These are phyloP conservation scores for Motacilla tschutschensis DNA, from an alignment of 2,113 vertebrate species.

Conservation along the genomic window DNA sequence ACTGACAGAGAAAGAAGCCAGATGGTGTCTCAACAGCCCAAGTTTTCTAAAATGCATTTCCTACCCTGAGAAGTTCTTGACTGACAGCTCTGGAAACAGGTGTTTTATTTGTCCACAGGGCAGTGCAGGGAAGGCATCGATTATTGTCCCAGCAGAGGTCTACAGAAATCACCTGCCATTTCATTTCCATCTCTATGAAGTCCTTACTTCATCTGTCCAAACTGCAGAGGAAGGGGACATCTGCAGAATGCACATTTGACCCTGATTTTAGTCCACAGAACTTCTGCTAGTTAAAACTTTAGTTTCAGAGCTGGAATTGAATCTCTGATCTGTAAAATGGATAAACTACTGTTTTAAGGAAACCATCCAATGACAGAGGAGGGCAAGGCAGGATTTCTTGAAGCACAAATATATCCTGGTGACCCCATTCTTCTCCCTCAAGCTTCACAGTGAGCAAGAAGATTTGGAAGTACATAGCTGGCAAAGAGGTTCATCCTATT, in stretches of 20 bases:
- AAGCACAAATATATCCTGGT: neutral
- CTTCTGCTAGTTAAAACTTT: neutral
- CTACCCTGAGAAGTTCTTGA: constrained; percentile 44
- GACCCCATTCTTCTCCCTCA: neutral
- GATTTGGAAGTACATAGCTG: neutral
- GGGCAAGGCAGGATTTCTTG: neutral
- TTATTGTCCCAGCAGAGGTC: neutral
- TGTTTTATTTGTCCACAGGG: neutral
- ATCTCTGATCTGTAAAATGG: neutral
- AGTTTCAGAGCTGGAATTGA: neutral
- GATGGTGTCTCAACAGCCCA: constrained; percentile 56
- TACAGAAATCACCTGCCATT: neutral
- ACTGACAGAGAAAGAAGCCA: constrained; percentile 51
- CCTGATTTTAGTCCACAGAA: neutral
- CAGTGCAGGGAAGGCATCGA: neutral
- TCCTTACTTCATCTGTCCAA: neutral
- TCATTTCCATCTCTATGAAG: neutral
- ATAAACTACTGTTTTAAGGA: neutral
- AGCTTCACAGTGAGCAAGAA: neutral
- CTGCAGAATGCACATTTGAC: neutral
- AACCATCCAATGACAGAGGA: neutral
- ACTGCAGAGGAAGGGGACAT: neutral
- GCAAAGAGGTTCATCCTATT: neutral
- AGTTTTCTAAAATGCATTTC: constrained; percentile 56
- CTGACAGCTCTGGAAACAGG: constrained; percentile 25